Percentiles rank a stretch among this genome's conserved stretches.
These are phyloP conservation scores for Digitonthophagus gazella DNA, from an alignment of 2,888 invertebrate species.

Conservation along the genomic window DNA sequence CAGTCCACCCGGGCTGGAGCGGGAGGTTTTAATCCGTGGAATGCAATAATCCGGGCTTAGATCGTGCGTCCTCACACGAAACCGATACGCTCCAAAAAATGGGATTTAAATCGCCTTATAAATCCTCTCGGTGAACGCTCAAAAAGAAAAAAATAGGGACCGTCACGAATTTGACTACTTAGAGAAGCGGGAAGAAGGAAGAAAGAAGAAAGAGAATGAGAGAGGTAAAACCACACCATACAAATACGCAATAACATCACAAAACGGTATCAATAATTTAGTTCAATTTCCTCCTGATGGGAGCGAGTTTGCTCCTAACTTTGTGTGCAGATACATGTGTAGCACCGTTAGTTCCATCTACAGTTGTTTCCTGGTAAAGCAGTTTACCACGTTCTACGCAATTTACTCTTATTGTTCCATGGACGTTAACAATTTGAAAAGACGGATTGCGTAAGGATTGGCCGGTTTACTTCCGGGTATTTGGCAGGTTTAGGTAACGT, in stretches of 20 bases:
- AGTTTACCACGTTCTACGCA: neutral
- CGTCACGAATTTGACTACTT: neutral
- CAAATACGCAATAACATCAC: neutral
- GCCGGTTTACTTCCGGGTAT: neutral
- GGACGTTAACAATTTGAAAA: neutral
- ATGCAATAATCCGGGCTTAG: conserved; percentile 28
- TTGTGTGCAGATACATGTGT: neutral
- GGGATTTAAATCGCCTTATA: neutral
- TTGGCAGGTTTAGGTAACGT: neutral
- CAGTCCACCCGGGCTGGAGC: neutral
- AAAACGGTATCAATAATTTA: neutral
- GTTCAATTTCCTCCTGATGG: neutral
- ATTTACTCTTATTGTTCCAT: neutral
- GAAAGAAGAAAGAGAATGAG: neutral
- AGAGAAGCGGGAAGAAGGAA: neutral
- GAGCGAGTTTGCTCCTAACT: neutral
- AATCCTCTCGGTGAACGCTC: neutral
- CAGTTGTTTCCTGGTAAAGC: neutral
- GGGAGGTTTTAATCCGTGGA: conserved; percentile 25
- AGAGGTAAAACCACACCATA: neutral
- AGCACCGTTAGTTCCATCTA: neutral
- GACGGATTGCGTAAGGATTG: neutral
- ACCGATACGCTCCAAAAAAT: conserved; percentile 23
- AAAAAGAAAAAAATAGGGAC: neutral
- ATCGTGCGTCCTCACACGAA: conserved; percentile 22